Base-by-base conservation (phyloP, 2,888 invertebrate species). In the Drosophila merina region DNA sequence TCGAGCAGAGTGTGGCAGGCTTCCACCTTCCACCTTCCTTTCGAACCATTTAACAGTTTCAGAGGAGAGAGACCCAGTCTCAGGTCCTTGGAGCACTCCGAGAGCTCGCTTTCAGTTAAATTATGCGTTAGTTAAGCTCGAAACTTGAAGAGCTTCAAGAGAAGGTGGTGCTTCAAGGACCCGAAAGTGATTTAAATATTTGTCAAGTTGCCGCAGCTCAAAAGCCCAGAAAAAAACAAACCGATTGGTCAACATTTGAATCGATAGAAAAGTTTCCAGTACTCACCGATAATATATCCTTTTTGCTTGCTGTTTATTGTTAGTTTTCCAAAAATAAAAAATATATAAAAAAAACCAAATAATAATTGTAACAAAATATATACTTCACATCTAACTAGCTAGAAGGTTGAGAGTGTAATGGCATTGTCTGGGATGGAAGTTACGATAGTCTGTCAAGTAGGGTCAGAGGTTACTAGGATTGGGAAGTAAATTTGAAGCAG, bases 81-180 rank as follows among this genome's bases (percentile, higher is more conserved):
- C 28, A 28, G 28, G 28, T 28, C 28, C 20, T 25, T 42, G 31
- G 54, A 26, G 42, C 26, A 31, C 40, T 30, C 42, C 14, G 28
- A 48, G 75, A 79, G 50, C 64, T 72, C 54, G 64, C 84, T 80
- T 72, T 79, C 57, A 66, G 82, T 80, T 84, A 75, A 79, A 84
- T 79, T 79, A 79, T 84, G 85, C 82, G 69, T 40, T 52, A 42
- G 31, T 38, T 48, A 8, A 67, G 57, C 59, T n/a, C 36, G 3
- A 36, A 36, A 36, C n/a, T 36, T 36, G 36, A 36, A n/a, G n/a
- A 36, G 36, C n/a, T 36, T n/a, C 20, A 20, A 20, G 20, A 20
- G 20, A 20, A 20, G 20, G 10, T 4, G 10, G 36, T 36, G 3
- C 28, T 28, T 28, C 6, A 28, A 28, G n/a, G 4, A 67, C 55